These are phyloP conservation scores for Theropithecus gelada DNA, from an alignment of 2,113 vertebrate genomes.

Conservation along the genomic window DNA sequence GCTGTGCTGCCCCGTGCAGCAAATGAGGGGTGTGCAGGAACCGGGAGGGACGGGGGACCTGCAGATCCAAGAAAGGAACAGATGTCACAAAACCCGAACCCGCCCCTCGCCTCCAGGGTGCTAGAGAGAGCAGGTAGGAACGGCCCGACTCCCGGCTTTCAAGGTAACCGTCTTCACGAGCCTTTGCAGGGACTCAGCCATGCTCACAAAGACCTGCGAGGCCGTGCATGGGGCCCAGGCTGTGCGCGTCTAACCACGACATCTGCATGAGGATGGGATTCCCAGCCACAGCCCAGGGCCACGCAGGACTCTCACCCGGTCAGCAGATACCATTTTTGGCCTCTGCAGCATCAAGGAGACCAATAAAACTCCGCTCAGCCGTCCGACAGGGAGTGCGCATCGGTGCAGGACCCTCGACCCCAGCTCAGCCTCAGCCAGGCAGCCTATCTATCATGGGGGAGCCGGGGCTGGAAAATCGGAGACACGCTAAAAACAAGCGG, in stretches of 20 bases:
- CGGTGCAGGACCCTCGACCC: background rate
- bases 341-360: conserved; percentile 77
- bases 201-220: background rate
- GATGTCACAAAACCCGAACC: conserved; percentile 75
- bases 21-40: background rate
- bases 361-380: conserved; percentile 65
- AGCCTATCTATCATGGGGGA: background rate
- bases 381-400: background rate
- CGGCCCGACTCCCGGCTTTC: conserved; percentile 79
- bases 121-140: conserved; percentile 75
- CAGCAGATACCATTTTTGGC: conserved; percentile 66
- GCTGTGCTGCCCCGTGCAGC: background rate
- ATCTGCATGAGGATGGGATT: conserved; percentile 74
- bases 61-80: conserved; percentile 73
- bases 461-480: fast-evolving
- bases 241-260: background rate
- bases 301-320: conserved; percentile 73
- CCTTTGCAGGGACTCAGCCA: conserved; percentile 62
- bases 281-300: conserved; percentile 73
- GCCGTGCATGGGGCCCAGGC: background rate
- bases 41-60: fast-evolving
- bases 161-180: conserved; percentile 79
- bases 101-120: conserved; percentile 74
- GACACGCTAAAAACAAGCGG: background rate
- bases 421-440: background rate